Base-by-base conservation (phyloP, 2,888 invertebrate species). In the Drosophila subquinaria region DNA sequence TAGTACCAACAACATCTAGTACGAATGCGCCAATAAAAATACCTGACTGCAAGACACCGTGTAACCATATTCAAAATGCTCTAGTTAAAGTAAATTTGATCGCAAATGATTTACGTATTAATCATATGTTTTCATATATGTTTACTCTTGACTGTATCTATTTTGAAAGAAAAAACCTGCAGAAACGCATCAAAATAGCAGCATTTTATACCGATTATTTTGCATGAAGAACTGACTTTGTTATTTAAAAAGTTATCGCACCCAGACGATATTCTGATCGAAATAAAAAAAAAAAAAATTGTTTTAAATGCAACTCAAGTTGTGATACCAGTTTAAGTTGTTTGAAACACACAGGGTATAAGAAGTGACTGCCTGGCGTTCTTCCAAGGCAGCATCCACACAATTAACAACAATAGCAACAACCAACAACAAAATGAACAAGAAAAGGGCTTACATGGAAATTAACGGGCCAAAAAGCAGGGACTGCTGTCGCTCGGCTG, bases 381-480 rank as follows among this genome's bases (percentile, higher is more conserved):
- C 52, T 67, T 55, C 59, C 52, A 50, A 59, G 48, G 47, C 64
- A 71, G 30, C 48, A 36, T 17, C 23, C 56, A 33, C 56, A 68
- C 38, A 45, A 64, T 23, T 43, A 75, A 56, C 60, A 61, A 45
- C 45, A 23, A 45, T 20, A 23, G 45, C 45, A 45, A 40, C 63
- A 56, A 56, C 33, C 74, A 78, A 66, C 64, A 73, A 60, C 70
- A 77, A 60, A 73, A 70, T 72, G 48, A 75, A 69, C 69, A 75
- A 81, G 79, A 76, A 73, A 73, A 68, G 62, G 76, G 86, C 86
- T 85, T 82, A 82, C 86, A 82, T 72, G 83, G 66, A 82, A 80
- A 82, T 82, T 74, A 80, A 27, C 27, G 27, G 27, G 27, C 10
- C 57, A 17, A 17, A 36, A 30, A 42, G 11, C 15, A 36, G 27